Evolutionary conservation across 2,113 vertebrate genomes (phyloP), one percentile per base, ranked within the genome.

Genomic region (Thomomys bottae): DNA sequence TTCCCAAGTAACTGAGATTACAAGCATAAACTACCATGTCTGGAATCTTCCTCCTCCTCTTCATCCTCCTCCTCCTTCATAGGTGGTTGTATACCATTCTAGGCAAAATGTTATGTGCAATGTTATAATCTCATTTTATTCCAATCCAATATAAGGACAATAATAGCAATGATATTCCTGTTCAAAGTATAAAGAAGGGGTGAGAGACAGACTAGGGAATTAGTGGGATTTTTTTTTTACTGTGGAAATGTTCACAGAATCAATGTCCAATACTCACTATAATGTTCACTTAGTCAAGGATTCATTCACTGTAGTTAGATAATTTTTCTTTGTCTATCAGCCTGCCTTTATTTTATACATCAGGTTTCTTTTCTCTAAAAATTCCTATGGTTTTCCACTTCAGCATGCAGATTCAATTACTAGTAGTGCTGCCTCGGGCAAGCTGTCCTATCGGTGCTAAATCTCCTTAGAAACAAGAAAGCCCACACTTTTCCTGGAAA

Each of bases 321-420:
- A 73, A 36, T 61, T 87, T 73, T 42, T n/a, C 64, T 42, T 68
- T 83, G 80, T 61, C 36, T 17, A 42, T 71, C 87, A 66, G 77
- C 49, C 72, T 93, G 40, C 57, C 30, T 89, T 81, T 34, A 71
- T 77, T 81, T 90, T 70, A 20, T 14, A 92, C 26, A 76, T 38
- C 54, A 72, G 54, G 28, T 45, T 92, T 84, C 42, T 70, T 87
- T 78, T 59, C 73, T 84, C n/a, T 87, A 23, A 57, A 88, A 85
- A 77, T 73, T 82, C 30, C 18, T 24, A 6, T 6, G 32, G 73
- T 84, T 91, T 84, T 73, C 72, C 66, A 68, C 68, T 88, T 92
- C 76, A 67, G 85, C 93, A 94, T 82, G 90, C 90, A 96, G 92
- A 96, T 93, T 95, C 86, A 95, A 92, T 94, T 95, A 94, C 71